These are phyloP conservation scores for Cyphomyrmex costatus DNA, from an alignment of 1,140 invertebrate species.

Conservation along the genomic window DNA sequence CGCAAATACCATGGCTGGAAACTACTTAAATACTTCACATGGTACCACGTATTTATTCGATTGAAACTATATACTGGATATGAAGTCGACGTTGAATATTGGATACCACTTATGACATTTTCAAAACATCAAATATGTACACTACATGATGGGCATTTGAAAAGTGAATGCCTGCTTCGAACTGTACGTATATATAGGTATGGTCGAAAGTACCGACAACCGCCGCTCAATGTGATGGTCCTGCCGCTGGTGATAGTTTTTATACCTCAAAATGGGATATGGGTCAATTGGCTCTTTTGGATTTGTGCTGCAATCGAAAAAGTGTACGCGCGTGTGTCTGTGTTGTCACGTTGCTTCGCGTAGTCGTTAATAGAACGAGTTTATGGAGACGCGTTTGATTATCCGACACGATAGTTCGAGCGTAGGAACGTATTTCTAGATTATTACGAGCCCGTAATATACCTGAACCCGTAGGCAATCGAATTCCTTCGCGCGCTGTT, in stretches of 20 bases:
- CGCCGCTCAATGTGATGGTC: slow-evolving; percentile 6
- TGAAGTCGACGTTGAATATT: background rate
- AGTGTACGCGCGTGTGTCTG: background rate
- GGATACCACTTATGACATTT: background rate
- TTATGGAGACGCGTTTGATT: slow-evolving; percentile 48
- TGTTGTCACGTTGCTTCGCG: background rate
- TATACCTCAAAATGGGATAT: slow-evolving; percentile 25
- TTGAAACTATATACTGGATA: background rate
- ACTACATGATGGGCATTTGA: background rate
- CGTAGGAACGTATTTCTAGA: slow-evolving; percentile 48
- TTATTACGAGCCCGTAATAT: slow-evolving; percentile 55
- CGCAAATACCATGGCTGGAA: background rate
- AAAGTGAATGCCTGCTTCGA: slow-evolving; percentile 34
- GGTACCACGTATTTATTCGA: background rate
- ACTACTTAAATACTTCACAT: background rate
- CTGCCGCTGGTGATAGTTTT: slow-evolving; percentile 32
- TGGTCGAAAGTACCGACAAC: background rate
- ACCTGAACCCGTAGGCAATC: slow-evolving; percentile 41
- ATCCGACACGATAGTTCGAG: background rate
- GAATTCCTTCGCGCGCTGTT: slow-evolving; percentile 54
- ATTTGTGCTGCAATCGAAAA: slow-evolving; percentile 38
- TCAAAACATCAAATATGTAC: slow-evolving; percentile 27
- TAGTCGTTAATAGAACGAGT: slow-evolving; percentile 36
- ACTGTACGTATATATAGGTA: background rate
- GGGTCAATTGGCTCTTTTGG: slow-evolving; percentile 50